Conservation (phyloP, 2,113 vertebrate genomes). For the Platanista minor region DNA sequence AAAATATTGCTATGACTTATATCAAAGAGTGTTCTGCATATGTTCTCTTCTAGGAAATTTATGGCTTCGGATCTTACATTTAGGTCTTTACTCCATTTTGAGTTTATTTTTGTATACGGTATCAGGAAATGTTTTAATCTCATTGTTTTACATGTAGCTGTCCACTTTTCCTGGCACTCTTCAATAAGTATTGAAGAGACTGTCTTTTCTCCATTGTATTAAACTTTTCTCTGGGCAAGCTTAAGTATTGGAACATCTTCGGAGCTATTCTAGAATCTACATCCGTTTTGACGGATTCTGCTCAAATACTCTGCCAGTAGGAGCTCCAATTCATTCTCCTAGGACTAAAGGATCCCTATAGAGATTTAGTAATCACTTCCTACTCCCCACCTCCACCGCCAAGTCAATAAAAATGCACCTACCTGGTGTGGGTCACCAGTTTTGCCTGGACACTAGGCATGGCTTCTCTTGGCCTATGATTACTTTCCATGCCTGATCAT, state of each 20-base stretch:
- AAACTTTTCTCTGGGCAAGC: not conserved
- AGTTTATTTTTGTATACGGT: not conserved
- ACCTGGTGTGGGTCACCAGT: not conserved
- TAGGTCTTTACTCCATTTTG: not conserved
- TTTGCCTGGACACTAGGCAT: too few relatives aligned
- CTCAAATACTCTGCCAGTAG: not conserved
- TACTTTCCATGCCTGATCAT: not conserved
- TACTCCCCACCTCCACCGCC: fast-evolving
- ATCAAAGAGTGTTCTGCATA: not conserved
- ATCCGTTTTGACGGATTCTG: not conserved
- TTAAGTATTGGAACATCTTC: not conserved
- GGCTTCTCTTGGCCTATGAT: not conserved
- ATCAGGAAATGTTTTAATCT: not conserved
- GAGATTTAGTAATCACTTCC: not conserved
- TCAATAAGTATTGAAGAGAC: not conserved
- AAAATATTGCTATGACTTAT: not conserved
- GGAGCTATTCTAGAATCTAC: not conserved
- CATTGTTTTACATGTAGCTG: not conserved
- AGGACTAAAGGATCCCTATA: not conserved
- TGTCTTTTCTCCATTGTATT: not conserved
- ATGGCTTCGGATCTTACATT: not conserved
- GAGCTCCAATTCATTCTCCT: not conserved
- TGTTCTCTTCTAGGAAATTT: not conserved
- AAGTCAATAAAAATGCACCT: not conserved
- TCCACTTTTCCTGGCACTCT: not conserved